These are phyloP conservation scores for Sphaeridia pumilis DNA, from an alignment of 2,888 invertebrate species.

Conservation along the genomic window DNA sequence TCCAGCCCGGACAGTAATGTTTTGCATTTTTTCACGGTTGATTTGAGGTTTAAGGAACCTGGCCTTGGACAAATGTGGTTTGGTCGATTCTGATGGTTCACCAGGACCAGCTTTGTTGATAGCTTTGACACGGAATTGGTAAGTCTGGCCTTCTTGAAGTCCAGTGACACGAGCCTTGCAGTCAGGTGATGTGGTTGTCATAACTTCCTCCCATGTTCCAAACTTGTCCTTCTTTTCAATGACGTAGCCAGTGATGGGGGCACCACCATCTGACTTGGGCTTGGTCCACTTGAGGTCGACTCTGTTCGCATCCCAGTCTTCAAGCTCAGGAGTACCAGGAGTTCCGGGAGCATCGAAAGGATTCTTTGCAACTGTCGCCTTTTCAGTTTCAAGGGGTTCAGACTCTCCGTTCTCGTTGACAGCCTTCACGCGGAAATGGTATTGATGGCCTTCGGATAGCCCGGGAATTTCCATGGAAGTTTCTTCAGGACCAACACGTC, in stretches of 20 bases:
- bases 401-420: constrained; percentile 98
- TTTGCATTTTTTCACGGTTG: constrained; percentile 79
- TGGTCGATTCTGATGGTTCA: constrained; percentile 78
- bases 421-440: constrained; percentile 61
- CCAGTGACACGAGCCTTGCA: constrained; percentile 68
- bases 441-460: constrained; percentile 72
- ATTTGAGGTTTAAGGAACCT: constrained; percentile 88
- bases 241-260: constrained; percentile 85
- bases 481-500: constrained; percentile 63
- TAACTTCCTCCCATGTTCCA: constrained; percentile 77
- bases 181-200: constrained; percentile 63
- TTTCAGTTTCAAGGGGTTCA: constrained; percentile 86
- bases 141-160: constrained; percentile 79
- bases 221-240: constrained; percentile 74
- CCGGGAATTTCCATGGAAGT: constrained; percentile 80
- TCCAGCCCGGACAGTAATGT: constrained; percentile 81
- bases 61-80: constrained; percentile 75
- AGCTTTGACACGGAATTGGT: constrained; percentile 82
- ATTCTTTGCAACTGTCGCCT: constrained; percentile 84
- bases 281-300: constrained; percentile 84
- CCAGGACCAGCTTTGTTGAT: constrained; percentile 71
- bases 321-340: constrained; percentile 79
- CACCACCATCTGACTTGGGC: constrained; percentile 67
- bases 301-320: constrained; percentile 85
- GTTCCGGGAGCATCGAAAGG: constrained; percentile 79